Evolutionary conservation across 2,888 invertebrate genomes (phyloP).

Genomic region (Rhingia campestris): DNA sequence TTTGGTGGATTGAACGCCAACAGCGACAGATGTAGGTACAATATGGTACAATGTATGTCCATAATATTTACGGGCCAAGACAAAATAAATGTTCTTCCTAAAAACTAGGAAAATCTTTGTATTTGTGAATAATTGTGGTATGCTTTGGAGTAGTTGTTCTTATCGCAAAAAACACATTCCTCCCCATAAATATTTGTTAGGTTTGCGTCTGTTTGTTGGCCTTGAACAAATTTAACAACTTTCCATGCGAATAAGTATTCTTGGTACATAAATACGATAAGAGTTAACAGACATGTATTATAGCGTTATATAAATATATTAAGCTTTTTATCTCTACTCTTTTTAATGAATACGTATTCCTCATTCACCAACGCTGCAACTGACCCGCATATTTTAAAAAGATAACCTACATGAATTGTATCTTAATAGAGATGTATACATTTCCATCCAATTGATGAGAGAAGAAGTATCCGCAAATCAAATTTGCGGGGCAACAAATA

Average conservation of each 20-base stretch:
- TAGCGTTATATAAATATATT: neutral
- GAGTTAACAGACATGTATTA: slow-evolving; percentile 29
- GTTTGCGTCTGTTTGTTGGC: slow-evolving; percentile 2
- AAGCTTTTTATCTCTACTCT: neutral
- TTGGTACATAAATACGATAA: neutral
- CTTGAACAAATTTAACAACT: slow-evolving; percentile 20
- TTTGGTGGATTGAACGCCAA: too few species aligned
- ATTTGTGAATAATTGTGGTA: too few species aligned
- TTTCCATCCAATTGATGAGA: slow-evolving; percentile 7
- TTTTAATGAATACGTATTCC: slow-evolving; percentile 1
- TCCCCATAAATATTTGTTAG: neutral
- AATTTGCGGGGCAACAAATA: neutral
- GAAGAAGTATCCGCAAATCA: slow-evolving; percentile 2
- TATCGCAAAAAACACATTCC: neutral
- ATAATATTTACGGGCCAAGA: too few species aligned
- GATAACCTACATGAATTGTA: slow-evolving; percentile 14
- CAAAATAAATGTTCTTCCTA: too few species aligned
- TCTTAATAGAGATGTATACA: slow-evolving; percentile 17
- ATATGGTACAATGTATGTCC: too few species aligned
- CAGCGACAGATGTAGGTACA: too few species aligned
- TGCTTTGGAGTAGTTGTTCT: neutral
- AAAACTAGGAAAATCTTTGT: too few species aligned
- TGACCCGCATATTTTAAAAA: slow-evolving; percentile 12
- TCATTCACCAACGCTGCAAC: neutral
- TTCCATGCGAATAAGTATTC: slow-evolving; percentile 8